phyloP scores from a whole-genome alignment of 2,888 invertebrate genomes.

The Pharmacophagus antenor region DNA sequence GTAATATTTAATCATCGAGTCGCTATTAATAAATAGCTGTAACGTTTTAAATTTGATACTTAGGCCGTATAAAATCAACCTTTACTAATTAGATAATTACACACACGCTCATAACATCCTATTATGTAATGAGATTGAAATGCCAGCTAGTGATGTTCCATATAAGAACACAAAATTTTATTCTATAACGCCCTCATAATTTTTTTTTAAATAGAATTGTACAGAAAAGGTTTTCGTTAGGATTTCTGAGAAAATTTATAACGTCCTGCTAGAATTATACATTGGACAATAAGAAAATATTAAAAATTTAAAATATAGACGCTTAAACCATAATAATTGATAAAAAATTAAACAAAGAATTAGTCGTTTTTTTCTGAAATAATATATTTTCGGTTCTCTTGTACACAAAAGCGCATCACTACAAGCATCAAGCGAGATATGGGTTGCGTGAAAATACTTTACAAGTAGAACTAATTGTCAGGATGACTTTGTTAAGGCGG shows the following conservation, averaged over 20 bases:
- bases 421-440: slow-evolving; percentile 34
- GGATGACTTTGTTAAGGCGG: slow-evolving; percentile 34
- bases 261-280: too few relatives aligned
- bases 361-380: too few relatives aligned
- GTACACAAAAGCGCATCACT: slow-evolving; percentile 13
- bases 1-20: background rate
- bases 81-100: slow-evolving; percentile 33
- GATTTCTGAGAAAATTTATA: too few relatives aligned
- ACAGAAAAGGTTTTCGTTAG: too few relatives aligned
- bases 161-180: background rate
- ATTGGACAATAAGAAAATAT: too few relatives aligned
- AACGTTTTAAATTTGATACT: slow-evolving; percentile 23
- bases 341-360: too few relatives aligned
- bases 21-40: slow-evolving; percentile 15
- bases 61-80: slow-evolving; percentile 20
- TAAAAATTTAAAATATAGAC: too few relatives aligned
- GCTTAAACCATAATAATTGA: too few relatives aligned
- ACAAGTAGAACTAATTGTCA: slow-evolving; percentile 37
- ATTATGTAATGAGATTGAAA: slow-evolving; percentile 31
- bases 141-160: slow-evolving; percentile 27
- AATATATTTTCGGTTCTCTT: background rate
- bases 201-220: background rate
- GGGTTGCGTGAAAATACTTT: slow-evolving; percentile 37
- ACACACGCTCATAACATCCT: slow-evolving; percentile 30
- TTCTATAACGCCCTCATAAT: background rate